Evolutionary conservation across 2,113 vertebrate genomes (phyloP), one percentile per base, ranked within the genome.

Genomic region (Phalacrocorax carbo): DNA sequence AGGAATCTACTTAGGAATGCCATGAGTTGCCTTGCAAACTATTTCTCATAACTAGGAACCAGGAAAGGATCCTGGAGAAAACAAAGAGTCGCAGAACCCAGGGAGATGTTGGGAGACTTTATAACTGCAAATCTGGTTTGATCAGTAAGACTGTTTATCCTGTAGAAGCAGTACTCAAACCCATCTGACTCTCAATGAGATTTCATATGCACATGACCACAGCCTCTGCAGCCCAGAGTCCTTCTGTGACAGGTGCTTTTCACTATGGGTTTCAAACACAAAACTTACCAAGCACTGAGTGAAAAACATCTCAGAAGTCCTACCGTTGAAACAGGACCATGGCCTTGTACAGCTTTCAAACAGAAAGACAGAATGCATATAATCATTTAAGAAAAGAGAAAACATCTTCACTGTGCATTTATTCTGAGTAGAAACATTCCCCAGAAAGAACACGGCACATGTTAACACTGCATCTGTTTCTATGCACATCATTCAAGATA

Each of bases 281-380:
- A 83, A 1, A 2, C 16, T 40, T 62, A 26, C 0, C 14, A 48
- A 76, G 6, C 30, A 40, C 0, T 48, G 62, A 79, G n/a, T 27
- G 23, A 54, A 65, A 88, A 77, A 57, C 13, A 22, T 25, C 20
- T 38, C 38, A 48, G 20, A 68, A 92, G 36, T 40, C 66, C 51
- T 57, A 14, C 17, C 11, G 5, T 2, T 76, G 51, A 42, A 83
- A 73, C 5, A 55, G 5, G 68, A 48, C 17, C 27, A 55, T 5
- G 15, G 18, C 15, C 48, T 87, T 51, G 11, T 32, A 25, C 46
- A 51, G 36, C 80, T 88, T 86, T 70, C 40, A 80, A 38, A 36
- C 11, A 77, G 64, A 55, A 62, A 64, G 51, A 21, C 1, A 48
- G 21, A 16, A 5, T 34, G 22, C 9, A 40, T 15, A 29, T 2